Percentiles rank a stretch among this genome's conserved stretches.
phyloP scores from a whole-genome alignment of 2,888 invertebrate species.

The Notodromas monacha region DNA sequence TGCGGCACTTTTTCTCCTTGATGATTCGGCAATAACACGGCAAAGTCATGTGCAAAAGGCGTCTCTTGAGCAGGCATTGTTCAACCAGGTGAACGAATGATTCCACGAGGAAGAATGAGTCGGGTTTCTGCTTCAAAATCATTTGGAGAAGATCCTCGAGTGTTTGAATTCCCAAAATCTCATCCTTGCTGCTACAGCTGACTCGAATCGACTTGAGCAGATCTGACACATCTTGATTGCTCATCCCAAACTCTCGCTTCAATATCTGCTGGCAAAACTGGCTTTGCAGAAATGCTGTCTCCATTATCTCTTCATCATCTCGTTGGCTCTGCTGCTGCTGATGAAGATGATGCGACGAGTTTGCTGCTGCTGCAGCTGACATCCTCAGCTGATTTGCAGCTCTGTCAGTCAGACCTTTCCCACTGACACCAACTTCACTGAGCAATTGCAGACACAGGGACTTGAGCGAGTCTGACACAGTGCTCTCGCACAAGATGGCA shows the following conservation, averaged over 20 bases:
- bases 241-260: slow-evolving; percentile 4
- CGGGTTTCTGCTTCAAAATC: slow-evolving; percentile 1
- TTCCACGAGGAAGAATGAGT: background rate
- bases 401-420: background rate
- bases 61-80: slow-evolving; percentile 1
- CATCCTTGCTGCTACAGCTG: too few relatives aligned
- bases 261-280: background rate
- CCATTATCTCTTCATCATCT: background rate
- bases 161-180: background rate
- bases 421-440: background rate
- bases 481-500: slow-evolving; percentile 1
- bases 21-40: slow-evolving; percentile 4
- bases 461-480: background rate
- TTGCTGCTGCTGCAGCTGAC: too few relatives aligned
- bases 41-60: slow-evolving; percentile 1
- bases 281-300: slow-evolving; percentile 1
- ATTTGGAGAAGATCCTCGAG: background rate
- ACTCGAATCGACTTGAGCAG: slow-evolving; percentile 1
- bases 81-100: background rate
- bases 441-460: background rate
- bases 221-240: slow-evolving; percentile 1
- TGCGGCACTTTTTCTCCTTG: slow-evolving; percentile 4
- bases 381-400: too few relatives aligned
- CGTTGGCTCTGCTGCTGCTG: too few relatives aligned
- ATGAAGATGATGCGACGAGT: too few relatives aligned